phyloP scores from a whole-genome alignment of 2,113 vertebrate genomes.

The Syngnathus floridae region DNA sequence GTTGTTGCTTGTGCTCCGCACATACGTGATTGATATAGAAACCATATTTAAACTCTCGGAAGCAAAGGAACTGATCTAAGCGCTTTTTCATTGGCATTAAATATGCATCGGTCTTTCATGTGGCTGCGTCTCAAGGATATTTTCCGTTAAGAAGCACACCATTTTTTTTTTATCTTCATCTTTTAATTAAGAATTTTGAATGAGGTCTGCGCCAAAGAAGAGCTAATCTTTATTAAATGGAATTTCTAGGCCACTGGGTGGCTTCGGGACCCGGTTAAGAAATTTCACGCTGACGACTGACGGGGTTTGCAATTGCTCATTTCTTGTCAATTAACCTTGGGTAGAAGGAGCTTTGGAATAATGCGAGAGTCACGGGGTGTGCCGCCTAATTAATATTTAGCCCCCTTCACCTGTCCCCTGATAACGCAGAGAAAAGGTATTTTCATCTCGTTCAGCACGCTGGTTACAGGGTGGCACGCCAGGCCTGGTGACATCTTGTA shows the following conservation, averaged over 20 bases:
- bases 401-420: constrained; percentile 34
- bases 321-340: constrained; percentile 62
- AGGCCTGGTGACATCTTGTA: constrained; percentile 29
- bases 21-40: constrained; percentile 40
- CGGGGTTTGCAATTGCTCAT: constrained; percentile 5
- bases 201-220: constrained; percentile 59
- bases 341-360: constrained; percentile 34
- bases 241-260: constrained; percentile 66
- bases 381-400: constrained; percentile 34
- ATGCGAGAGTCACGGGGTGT: constrained; percentile 11
- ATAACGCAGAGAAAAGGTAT: constrained; percentile 26
- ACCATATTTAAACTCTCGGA: constrained; percentile 30
- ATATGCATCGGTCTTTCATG: constrained; percentile 70
- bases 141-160: constrained; percentile 54
- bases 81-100: constrained; percentile 61
- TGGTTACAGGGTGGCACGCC: neutral
- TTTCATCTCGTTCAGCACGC: constrained; percentile 25
- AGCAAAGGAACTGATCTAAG: constrained; percentile 61
- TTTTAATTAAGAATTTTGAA: constrained; percentile 70
- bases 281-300: constrained; percentile 47
- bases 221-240: constrained; percentile 75
- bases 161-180: constrained; percentile 51
- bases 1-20: neutral
- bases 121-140: constrained; percentile 60
- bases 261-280: constrained; percentile 56